phyloP scores from a whole-genome alignment of 2,113 vertebrate genomes.

The Neotragus moschatus region DNA sequence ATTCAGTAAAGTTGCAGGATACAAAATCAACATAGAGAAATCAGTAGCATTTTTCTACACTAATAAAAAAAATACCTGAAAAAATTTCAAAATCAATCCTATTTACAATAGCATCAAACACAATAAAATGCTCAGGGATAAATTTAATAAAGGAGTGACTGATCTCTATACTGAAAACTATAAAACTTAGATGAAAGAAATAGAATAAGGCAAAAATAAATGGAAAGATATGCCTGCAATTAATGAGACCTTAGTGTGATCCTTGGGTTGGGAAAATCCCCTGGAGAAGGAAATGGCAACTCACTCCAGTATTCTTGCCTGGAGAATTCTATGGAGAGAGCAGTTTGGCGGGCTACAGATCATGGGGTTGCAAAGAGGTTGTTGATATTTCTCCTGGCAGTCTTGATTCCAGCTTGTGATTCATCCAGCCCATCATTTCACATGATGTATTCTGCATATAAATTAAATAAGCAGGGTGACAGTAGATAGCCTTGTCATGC shows the following conservation, averaged over 20 bases:
- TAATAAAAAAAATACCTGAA: not conserved
- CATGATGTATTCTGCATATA: not conserved
- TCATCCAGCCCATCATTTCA: not conserved
- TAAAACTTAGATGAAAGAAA: not conserved
- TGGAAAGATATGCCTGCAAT: not conserved
- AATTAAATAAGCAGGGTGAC: not conserved
- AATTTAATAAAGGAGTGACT: not conserved
- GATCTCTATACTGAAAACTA: not conserved
- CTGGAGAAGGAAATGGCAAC: not conserved
- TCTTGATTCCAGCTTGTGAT: not conserved
- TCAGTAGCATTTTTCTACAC: not conserved
- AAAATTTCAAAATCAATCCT: not conserved
- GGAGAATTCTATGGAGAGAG: not conserved
- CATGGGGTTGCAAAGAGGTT: not conserved
- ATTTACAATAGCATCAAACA: not conserved
- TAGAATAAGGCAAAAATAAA: not conserved
- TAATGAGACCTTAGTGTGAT: not conserved
- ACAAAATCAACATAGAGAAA: not conserved
- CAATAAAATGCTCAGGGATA: not conserved
- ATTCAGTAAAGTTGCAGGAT: not conserved
- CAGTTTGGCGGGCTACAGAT: not conserved
- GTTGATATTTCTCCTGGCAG: not conserved
- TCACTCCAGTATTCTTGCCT: not conserved
- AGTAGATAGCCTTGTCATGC: not conserved
- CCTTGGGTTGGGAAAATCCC: not conserved